Percentiles rank a stretch among this genome's conserved stretches.
These are phyloP conservation scores for Pteronura brasiliensis DNA, from an alignment of 2,113 vertebrate genomes.

Conservation along the genomic window DNA sequence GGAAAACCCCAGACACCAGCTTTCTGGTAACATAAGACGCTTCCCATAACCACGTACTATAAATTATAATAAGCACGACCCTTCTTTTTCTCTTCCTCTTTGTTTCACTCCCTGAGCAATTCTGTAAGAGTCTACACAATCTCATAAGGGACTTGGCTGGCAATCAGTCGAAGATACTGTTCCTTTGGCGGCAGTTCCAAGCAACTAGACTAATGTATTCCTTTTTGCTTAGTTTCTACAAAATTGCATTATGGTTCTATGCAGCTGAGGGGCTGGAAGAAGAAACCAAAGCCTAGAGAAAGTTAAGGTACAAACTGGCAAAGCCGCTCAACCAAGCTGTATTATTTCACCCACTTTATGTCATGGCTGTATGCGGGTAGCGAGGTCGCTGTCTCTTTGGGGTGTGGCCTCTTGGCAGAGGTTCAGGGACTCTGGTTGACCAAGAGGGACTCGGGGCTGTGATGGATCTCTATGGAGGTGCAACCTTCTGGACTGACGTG, in stretches of 20 bases:
- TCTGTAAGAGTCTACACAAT: conserved; percentile 65
- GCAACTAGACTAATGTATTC: conserved; percentile 74
- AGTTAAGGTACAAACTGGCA: conserved; percentile 45
- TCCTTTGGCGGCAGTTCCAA: conserved; percentile 79
- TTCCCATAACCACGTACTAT: conserved; percentile 76
- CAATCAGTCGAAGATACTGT: conserved; percentile 79
- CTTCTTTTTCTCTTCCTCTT: conserved; percentile 76
- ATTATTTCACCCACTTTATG: conserved; percentile 46
- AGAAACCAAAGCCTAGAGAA: conserved; percentile 62
- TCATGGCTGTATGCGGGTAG: neutral
- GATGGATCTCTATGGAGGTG: neutral
- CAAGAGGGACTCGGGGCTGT: neutral
- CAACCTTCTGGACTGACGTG: conserved; percentile 1
- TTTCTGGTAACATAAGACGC: conserved; percentile 77
- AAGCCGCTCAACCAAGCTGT: conserved; percentile 11
- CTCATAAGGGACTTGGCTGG: conserved; percentile 78
- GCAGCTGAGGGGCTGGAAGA: conserved; percentile 66
- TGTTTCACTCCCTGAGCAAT: conserved; percentile 77
- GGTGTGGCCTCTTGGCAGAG: conserved; percentile 21
- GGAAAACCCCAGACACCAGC: conserved; percentile 73
- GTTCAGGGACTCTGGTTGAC: conserved; percentile 13
- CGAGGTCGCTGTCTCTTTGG: neutral
- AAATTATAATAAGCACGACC: conserved; percentile 68
- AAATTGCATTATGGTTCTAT: conserved; percentile 75
- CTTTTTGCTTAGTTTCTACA: conserved; percentile 81